Percentiles rank a stretch among this genome's conserved stretches.
phyloP scores from a whole-genome alignment of 2,888 invertebrate species.

The Epinotia bilunana region DNA sequence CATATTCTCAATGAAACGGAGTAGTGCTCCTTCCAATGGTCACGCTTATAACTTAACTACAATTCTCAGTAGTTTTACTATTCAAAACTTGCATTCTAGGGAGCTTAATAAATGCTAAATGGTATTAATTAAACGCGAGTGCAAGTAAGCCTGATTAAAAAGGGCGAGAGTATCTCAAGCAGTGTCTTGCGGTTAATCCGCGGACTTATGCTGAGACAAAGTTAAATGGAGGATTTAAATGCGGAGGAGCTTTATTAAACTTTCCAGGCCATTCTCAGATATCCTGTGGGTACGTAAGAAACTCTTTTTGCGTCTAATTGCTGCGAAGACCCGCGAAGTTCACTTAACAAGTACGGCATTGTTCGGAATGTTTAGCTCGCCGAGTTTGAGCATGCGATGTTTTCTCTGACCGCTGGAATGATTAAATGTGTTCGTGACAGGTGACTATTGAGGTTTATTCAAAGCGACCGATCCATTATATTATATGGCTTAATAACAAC shows the following conservation, averaged over 20 bases:
- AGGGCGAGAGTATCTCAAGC: slow-evolving; percentile 58
- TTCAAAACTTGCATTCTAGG: slow-evolving; percentile 31
- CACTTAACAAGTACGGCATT: slow-evolving; percentile 32
- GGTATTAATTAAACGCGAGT: slow-evolving; percentile 56
- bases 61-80: slow-evolving; percentile 9
- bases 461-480: background rate
- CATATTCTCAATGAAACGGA: background rate
- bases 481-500: background rate
- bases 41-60: background rate
- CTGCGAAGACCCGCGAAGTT: slow-evolving; percentile 39
- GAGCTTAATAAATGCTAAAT: slow-evolving; percentile 46
- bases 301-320: slow-evolving; percentile 42
- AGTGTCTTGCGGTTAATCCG: slow-evolving; percentile 67
- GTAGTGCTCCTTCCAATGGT: background rate
- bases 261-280: slow-evolving; percentile 58
- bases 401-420: slow-evolving; percentile 12
- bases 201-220: slow-evolving; percentile 66
- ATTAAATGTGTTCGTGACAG: slow-evolving; percentile 27
- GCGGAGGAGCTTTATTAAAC: slow-evolving; percentile 64
- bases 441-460: slow-evolving; percentile 15
- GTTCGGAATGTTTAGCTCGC: slow-evolving; percentile 36
- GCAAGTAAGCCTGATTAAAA: slow-evolving; percentile 64
- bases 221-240: slow-evolving; percentile 74
- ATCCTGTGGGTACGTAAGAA: slow-evolving; percentile 51
- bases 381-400: slow-evolving; percentile 24